phyloP scores from a whole-genome alignment of 2,888 invertebrate genomes.

The Diaprepes abbreviatus region DNA sequence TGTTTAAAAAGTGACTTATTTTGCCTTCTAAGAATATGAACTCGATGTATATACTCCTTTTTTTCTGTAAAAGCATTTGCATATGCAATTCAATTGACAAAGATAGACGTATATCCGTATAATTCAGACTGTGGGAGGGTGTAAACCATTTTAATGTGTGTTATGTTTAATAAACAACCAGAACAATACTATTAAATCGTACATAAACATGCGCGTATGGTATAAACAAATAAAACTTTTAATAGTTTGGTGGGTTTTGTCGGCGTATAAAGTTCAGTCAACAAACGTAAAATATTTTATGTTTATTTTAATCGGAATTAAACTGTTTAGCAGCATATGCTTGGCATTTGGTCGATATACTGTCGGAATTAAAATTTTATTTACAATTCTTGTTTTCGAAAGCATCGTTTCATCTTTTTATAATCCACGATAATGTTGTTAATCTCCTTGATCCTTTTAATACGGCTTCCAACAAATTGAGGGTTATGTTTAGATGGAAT shows the following conservation, averaged over 20 bases:
- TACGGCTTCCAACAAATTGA: constrained; percentile 6
- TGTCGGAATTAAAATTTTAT: constrained; percentile 51
- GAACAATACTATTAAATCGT: constrained; percentile 42
- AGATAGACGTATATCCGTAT: not conserved
- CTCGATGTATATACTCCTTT: too few species aligned
- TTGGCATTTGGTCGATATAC: constrained; percentile 57
- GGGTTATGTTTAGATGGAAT: constrained; percentile 18
- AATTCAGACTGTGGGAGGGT: constrained; percentile 34
- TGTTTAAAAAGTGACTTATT: too few species aligned
- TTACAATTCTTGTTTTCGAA: constrained; percentile 18
- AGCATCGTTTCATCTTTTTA: constrained; percentile 41
- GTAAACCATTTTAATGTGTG: constrained; percentile 44
- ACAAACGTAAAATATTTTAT: constrained; percentile 53
- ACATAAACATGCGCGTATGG: constrained; percentile 49
- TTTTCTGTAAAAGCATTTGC: too few species aligned
- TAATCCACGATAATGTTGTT: constrained; percentile 30
- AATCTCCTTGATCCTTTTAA: constrained; percentile 20
- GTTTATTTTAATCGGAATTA: constrained; percentile 56
- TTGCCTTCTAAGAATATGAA: too few species aligned
- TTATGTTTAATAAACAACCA: constrained; percentile 49
- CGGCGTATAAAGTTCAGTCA: constrained; percentile 59
- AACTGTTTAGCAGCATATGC: constrained; percentile 58
- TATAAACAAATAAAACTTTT: constrained; percentile 58
- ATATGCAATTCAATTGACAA: constrained; percentile 11
- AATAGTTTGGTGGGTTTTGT: constrained; percentile 59